Base-by-base conservation (phyloP, 2,888 invertebrate species). In the Drosophila pegasa region DNA sequence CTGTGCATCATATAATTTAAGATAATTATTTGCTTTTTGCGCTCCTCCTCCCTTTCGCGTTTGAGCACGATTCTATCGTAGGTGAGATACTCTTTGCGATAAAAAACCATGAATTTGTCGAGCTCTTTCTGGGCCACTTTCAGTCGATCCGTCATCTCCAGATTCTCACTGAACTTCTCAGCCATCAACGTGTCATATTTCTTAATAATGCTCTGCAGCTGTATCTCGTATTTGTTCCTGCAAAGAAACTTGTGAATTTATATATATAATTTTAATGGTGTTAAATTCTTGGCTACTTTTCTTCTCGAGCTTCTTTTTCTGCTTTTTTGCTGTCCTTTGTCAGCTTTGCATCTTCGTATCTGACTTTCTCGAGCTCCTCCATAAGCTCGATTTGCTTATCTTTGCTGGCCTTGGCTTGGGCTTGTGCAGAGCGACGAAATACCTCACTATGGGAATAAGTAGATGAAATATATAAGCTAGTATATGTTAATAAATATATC, bases 171-270 rank as follows among this genome's bases (percentile, higher is more conserved):
- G 20, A 87, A 81, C 70, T 90, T 90, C 5, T 92, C 91, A 3
- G 85, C 82, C 59, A 92, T 90, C 31, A 82, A 80, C 35, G 77
- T 72, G 55, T 92, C 92, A 57, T 90, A 92, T 72, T 90, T 92
- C 14, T 80, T 89, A 1, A 92, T 69, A 10, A 91, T 67, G 3
- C 75, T 69, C 59, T 90, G 81, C 0, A 92, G 73, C 62, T 92
- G 91, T 10, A 90, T 47, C 12, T 89, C 63, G 1, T 90, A 70
- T 59, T 90, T 91, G 60, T 89, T 89, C 76, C 92, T 92, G 40
- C 4, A 7, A 18, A 5, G 3, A 25, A 33, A 14, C 0, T 12
- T 5, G n/a, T 40, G 4, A 41, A 25, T 14, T 25, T 12, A 16
- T 25, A 12, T 0, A 31, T 2, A 22, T 10, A 29, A 12, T 5